Base-by-base conservation (phyloP, 2,888 invertebrate genomes). In the Philhelius pedissequus region DNA sequence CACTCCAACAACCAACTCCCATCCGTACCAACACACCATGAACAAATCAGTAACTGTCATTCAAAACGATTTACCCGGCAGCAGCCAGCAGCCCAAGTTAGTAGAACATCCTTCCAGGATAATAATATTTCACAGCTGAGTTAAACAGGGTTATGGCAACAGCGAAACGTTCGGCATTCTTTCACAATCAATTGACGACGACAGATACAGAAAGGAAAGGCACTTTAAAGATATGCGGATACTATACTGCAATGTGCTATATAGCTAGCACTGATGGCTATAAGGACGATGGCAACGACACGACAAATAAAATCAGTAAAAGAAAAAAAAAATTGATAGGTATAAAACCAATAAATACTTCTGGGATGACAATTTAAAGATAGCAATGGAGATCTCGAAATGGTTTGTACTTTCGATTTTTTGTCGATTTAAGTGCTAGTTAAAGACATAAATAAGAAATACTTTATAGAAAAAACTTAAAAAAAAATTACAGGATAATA, bases 41-140 rank as follows among this genome's bases (percentile, higher is more conserved):
- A 18, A 0, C 20, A 13, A 13, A 18, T 22, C 43, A 13, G 6
- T 25, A 15, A 2, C 13, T 40, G 38, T n/a, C 20, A 4, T 38
- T n/a, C 38, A 15, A 13, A 20, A 38, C 3, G 15, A 40, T 40
- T 40, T 11, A 60, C 4, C 35, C 58, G 27, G 13, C 35, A 60
- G 27, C 15, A 60, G 4, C 35, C 58, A 40, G 13, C 35, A 60
- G 27, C 3, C 20, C 15, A 13, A 43, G 40, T 43, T 6, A 13
- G 20, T 20, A 22, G 18, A 13, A 48, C 22, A 22, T 13, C 22
- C 22, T n/a, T 13, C 7, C 9, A 64, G 71, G 64, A 71, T 71
- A 71, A 71, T 66, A 71, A 50, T 58, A 71, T 78, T 71, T 78
- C 78, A 64, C 78, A 56, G 64, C 48, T 71, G 66, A 78, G 56